Evolutionary conservation across 2,797 vertebrate genomes (phyloP).

Genomic region (Streptopelia turtur): DNA sequence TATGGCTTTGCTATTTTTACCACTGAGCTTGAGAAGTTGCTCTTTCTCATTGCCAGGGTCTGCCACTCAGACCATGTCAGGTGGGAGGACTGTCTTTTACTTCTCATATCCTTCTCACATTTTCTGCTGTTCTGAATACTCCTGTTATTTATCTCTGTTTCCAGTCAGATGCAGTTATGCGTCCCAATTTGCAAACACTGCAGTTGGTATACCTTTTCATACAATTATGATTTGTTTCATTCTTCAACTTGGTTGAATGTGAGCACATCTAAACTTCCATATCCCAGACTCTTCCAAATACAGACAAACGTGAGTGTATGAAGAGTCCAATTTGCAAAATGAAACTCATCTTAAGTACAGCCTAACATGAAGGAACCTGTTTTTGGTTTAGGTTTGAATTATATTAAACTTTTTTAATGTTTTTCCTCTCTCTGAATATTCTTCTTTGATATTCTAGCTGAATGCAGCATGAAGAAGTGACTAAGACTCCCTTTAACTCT

Average conservation of each 20-base stretch:
- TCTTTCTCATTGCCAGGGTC: neutral
- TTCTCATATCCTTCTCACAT: neutral
- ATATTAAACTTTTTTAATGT: neutral
- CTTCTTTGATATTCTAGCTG: neutral
- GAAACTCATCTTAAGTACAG: neutral
- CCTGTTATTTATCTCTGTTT: neutral
- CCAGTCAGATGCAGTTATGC: neutral
- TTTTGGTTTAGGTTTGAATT: neutral
- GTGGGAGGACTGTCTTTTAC: neutral
- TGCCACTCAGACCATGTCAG: neutral
- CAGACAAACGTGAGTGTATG: fast-evolving
- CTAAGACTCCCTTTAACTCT: neutral
- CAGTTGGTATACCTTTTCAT: neutral
- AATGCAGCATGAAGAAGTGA: neutral
- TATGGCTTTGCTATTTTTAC: neutral
- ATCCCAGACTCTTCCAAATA: neutral
- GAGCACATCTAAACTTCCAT: neutral
- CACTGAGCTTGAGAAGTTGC: neutral
- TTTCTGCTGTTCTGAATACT: neutral
- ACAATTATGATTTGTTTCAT: neutral
- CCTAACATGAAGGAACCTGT: neutral
- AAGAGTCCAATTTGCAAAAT: neutral
- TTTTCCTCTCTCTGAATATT: neutral
- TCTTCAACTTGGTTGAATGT: neutral
- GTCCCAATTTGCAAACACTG: neutral